Percentiles rank a stretch among this genome's conserved stretches.
Evolutionary conservation across 2,113 vertebrate species (phyloP).

Genomic region (Laticauda colubrina): DNA sequence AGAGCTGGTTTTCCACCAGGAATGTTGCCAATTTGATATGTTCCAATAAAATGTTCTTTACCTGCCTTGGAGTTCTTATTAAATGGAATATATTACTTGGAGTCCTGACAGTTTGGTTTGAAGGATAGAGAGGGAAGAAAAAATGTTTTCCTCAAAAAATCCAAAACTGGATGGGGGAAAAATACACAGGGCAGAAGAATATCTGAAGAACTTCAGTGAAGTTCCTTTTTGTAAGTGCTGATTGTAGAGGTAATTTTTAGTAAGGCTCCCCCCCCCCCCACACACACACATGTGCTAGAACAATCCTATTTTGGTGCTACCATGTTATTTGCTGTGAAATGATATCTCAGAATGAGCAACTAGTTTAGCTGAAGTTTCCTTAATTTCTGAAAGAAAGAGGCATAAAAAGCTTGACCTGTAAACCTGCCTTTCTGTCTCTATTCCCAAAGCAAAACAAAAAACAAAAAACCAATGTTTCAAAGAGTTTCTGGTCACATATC

Average conservation of each 20-base stretch:
- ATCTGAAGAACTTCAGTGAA: background rate
- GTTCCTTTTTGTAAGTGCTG: background rate
- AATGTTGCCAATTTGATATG: too few relatives aligned
- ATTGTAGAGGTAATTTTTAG: background rate
- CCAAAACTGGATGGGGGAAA: background rate
- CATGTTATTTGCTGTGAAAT: background rate
- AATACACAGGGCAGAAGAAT: background rate
- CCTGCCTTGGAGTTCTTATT: too few relatives aligned
- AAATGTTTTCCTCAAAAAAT: background rate
- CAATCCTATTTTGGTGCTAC: background rate
- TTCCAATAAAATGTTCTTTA: too few relatives aligned
- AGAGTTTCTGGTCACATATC: background rate
- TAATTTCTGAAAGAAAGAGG: conserved; percentile 21
- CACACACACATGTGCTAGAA: background rate
- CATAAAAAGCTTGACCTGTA: conserved; percentile 2
- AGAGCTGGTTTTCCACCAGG: too few relatives aligned
- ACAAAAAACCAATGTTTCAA: background rate
- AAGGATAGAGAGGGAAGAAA: background rate
- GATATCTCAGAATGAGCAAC: conserved; percentile 9
- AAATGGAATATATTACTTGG: too few relatives aligned
- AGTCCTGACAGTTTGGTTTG: background rate
- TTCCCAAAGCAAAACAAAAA: background rate
- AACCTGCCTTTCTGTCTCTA: background rate
- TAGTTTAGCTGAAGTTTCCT: conserved; percentile 9
- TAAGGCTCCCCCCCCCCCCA: background rate